Conservation (phyloP, 2,888 invertebrate genomes). For the Onchidella celtica region DNA sequence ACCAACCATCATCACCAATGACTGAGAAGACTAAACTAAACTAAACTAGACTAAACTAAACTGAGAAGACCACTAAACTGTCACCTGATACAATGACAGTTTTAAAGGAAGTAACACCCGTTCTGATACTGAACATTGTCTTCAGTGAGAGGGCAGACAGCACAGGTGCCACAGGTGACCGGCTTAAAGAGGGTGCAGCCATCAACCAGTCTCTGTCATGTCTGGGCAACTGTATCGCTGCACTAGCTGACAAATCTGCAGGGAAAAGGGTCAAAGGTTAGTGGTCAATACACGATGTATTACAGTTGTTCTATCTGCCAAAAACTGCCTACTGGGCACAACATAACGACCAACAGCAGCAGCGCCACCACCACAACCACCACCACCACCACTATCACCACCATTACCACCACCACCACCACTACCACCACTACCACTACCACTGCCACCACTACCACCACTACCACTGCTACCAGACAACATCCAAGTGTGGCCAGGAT, state of each 20-base stretch:
- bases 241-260: constrained; percentile 75
- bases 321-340: no score
- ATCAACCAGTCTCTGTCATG: constrained; percentile 83
- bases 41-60: no score
- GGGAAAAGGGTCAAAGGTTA: constrained; percentile 76
- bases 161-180: constrained; percentile 83
- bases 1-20: no score
- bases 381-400: not conserved
- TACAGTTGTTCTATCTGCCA: no score
- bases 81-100: no score
- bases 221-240: constrained; percentile 83
- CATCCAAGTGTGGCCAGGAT: not conserved
- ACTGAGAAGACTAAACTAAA: no score
- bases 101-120: no score
- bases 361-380: not conserved
- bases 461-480: not conserved
- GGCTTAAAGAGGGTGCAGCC: constrained; percentile 83
- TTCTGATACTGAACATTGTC: no score
- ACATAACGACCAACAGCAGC: no score
- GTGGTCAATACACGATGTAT: no score
- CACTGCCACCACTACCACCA: not conserved
- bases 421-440: not conserved
- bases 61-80: no score
- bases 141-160: constrained; percentile 83
- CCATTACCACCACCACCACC: not conserved